Base-by-base conservation (phyloP, 1,140 invertebrate genomes). In the Psix sp. region DNA sequence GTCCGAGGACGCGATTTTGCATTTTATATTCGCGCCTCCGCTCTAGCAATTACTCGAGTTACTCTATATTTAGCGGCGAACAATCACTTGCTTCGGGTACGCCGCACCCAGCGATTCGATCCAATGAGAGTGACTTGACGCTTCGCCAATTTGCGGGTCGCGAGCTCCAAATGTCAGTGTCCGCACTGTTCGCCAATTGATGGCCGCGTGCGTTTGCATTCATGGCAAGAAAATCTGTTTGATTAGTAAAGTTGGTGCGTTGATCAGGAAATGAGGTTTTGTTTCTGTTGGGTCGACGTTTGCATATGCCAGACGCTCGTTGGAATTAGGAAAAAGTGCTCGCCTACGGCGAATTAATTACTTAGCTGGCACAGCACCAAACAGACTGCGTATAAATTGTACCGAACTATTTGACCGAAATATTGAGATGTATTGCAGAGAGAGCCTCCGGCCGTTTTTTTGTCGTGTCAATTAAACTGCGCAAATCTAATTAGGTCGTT, bases 1-100 rank as follows among this genome's bases (percentile, higher is more conserved):
- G 51, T 63, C 49, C 66, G 43, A 24, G 66, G 21, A 29, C 46
- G 15, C 40, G 40, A 63, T 63, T 71, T 63, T 17, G 46, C 46
- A 51, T 72, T 72, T 72, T 59, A 21, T 65, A 71, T 49, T 43
- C 46, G 31, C 59, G 40, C 68, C 68, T 63, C 59, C 39, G 59
- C 59, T 14, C 49, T 14, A 38, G 46, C 52, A 72, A 72, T 72
- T 59, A 65, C 33, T 45, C 54, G 52, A 24, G 52, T 51, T 59
- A 31, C 59, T 65, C 59, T 72, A 46, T 65, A 65, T 66, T 54
- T 62, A 73, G 60, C 40, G 31, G 9, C 33, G 48, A 26, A 60
- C 68, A 65, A 65, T 65, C 52, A 65, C 52, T 71, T 63, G 48
- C 51, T 48, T 29, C 17, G 49, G 56, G 56, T 40, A 11, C 36